Evolutionary conservation across 2,888 invertebrate genomes (phyloP).

Genomic region (Tinea semifulvella): DNA sequence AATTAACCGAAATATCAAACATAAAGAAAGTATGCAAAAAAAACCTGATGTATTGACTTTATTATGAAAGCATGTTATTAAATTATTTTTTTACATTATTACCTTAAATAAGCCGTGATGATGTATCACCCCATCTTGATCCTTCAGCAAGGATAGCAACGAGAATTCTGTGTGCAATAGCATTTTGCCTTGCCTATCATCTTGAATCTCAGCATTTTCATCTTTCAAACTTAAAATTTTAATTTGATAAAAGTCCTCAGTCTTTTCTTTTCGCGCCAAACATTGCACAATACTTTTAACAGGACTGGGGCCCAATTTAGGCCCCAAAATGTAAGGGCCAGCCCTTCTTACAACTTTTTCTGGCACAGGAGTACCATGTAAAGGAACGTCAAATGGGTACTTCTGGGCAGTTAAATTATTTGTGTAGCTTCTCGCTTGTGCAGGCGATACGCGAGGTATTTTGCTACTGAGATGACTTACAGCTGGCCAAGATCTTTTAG

Average conservation of each 20-base stretch:
- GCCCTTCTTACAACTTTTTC: conserved; percentile 66
- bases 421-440: conserved; percentile 25
- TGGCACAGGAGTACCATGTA: conserved; percentile 60
- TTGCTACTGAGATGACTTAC: too few species aligned
- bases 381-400: conserved; percentile 55
- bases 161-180: conserved; percentile 80
- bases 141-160: conserved; percentile 71
- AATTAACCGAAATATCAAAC: too few species aligned
- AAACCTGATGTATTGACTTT: too few species aligned
- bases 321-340: conserved; percentile 75
- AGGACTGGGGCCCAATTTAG: conserved; percentile 75
- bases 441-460: conserved; percentile 40
- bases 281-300: conserved; percentile 81
- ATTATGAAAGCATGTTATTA: too few species aligned
- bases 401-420: background rate
- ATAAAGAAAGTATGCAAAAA: too few species aligned
- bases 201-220: conserved; percentile 71
- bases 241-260: conserved; percentile 74
- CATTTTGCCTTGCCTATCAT: conserved; percentile 82
- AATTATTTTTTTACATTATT: too few species aligned
- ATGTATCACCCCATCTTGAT: conserved; percentile 77
- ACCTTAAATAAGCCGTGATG: conserved; percentile 82
- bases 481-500: conserved; percentile 59
- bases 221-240: conserved; percentile 69
- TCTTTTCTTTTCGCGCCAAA: conserved; percentile 74